A percentile compares a stretch with the other conserved stretches of the same genome.
phyloP scores from a whole-genome alignment of 2,797 vertebrate genomes.

The Menidia menidia region DNA sequence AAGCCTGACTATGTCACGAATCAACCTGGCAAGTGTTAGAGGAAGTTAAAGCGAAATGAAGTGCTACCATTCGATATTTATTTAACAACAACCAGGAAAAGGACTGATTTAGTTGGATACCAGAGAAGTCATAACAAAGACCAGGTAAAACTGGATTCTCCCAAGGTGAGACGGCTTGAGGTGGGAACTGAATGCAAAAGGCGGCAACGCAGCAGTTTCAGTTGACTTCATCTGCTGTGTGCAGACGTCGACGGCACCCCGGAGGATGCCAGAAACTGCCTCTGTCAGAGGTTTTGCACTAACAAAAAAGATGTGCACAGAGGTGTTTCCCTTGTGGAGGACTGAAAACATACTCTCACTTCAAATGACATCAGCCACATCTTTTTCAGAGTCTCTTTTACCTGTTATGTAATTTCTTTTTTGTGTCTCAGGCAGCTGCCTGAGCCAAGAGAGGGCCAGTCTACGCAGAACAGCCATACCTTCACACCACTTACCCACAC shows the following conservation, averaged over 20 bases:
- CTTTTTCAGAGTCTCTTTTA: not conserved
- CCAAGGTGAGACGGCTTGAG: constrained; percentile 52
- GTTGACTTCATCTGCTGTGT: constrained; percentile 15
- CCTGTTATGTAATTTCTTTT: not conserved
- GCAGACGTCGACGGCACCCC: constrained; percentile 26
- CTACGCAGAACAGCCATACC: constrained; percentile 60
- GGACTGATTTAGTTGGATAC: constrained; percentile 35
- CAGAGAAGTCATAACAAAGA: constrained; percentile 59
- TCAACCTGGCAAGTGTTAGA: not conserved
- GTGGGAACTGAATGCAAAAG: constrained; percentile 39
- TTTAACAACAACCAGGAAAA: not conserved
- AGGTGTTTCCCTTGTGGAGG: not conserved
- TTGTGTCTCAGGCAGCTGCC: constrained; percentile 37
- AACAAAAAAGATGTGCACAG: not conserved
- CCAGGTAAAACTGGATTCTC: constrained; percentile 33
- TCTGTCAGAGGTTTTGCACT: constrained; percentile 1
- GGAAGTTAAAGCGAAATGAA: not conserved
- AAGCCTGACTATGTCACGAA: not conserved
- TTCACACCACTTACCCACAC: constrained; percentile 55
- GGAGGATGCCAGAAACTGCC: constrained; percentile 13
- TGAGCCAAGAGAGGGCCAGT: constrained; percentile 48
- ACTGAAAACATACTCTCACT: not conserved
- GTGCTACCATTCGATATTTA: too few species aligned
- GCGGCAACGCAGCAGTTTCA: constrained; percentile 34
- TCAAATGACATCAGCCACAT: not conserved